Base-by-base conservation (phyloP, 2,113 vertebrate species). In the Phaetusa simplex region DNA sequence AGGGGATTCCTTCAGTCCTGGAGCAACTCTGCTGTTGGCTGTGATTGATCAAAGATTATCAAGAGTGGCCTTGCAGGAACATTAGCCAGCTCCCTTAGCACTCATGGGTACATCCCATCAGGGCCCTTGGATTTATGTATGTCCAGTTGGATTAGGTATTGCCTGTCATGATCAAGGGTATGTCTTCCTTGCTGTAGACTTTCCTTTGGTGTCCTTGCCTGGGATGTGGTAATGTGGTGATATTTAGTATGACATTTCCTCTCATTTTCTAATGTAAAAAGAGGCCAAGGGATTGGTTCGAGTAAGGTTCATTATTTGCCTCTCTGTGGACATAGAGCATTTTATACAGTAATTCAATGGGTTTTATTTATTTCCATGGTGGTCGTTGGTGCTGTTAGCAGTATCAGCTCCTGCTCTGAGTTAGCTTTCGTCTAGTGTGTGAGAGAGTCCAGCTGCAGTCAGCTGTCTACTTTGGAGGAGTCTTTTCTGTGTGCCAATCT, bases 71-170 rank as follows among this genome's bases (percentile, higher is more conserved):
- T 72, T 72, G 67, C n/a, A 42, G 17, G 45, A 12, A 20, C 27
- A 45, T 52, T 14, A n/a, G 4, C 34, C 29, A 53, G 27, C 23
- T 69, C 34, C 10, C 16, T 62, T 29, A 18, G 34, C n/a, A 30
- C 17, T 82, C 17, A 5, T 18, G 27, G 21, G 11, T 47, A 20
- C 20, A n/a, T 21, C 29, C 13, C 5, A 5, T 83, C 20, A 40
- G n/a, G 24, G 38, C 16, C 22, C 3, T 2, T 36, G 15, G 20
- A 16, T 8, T 86, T 62, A 13, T 0, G 0, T 56, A 9, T 49
- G 36, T 73, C 23, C 56, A 17, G 4, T 8, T 78, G 42, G 18
- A 22, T 49, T 58, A 53, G 34, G 5, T 32, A 14, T 88, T 79
- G 5, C 18, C 27, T 76, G 61, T 52, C 3, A 2, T 32, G 17